Percentiles rank a stretch among this genome's conserved stretches.
Evolutionary conservation across 2,797 vertebrate species (phyloP).

Genomic region (Alcedo quadribrachys): DNA sequence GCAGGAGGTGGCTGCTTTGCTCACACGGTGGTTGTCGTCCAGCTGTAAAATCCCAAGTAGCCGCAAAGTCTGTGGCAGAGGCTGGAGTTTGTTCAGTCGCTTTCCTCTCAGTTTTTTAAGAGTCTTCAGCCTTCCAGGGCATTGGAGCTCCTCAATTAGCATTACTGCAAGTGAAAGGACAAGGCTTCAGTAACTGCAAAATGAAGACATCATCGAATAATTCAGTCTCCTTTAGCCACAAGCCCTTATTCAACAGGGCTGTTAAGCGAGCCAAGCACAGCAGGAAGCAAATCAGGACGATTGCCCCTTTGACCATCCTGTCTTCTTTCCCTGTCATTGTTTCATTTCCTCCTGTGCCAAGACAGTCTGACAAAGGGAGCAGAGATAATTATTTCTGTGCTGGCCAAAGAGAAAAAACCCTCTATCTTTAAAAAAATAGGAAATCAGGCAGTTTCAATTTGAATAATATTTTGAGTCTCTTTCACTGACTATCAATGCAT

Average conservation of each 20-base stretch:
- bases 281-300: background rate
- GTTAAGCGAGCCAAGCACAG: accelerated
- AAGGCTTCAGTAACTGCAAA: background rate
- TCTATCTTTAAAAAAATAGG: background rate
- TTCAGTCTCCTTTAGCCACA: background rate
- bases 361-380: background rate
- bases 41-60: conserved; percentile 87
- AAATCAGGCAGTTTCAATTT: background rate
- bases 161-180: conserved; percentile 76
- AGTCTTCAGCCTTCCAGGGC: conserved; percentile 80
- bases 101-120: conserved; percentile 86
- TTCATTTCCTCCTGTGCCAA: background rate
- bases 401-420: background rate
- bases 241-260: background rate
- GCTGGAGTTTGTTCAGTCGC: conserved; percentile 84
- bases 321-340: background rate
- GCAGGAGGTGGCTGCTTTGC: conserved; percentile 80
- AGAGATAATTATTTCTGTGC: background rate
- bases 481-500: background rate
- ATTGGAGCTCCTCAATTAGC: conserved; percentile 82
- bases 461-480: background rate
- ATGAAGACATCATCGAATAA: background rate
- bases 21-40: conserved; percentile 85
- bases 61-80: conserved; percentile 83
- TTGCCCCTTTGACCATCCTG: background rate